Conservation (phyloP, 35 echinoderm and acorn worm genomes). For the Chiridota heheva region DNA sequence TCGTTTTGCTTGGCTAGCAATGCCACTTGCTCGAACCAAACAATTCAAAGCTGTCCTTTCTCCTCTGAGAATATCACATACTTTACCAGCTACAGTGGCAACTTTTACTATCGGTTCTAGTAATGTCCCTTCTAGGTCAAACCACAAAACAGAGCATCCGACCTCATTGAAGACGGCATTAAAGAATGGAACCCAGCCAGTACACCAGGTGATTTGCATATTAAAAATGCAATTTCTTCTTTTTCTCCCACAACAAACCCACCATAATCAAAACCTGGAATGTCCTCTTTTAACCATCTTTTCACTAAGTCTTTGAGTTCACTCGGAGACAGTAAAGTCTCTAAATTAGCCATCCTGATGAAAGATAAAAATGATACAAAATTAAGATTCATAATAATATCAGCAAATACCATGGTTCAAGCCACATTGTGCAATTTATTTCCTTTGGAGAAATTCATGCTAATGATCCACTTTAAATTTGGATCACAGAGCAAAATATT, state of each 20-base stretch:
- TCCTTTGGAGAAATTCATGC: too few relatives aligned
- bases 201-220: constrained; percentile 93
- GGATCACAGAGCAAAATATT: too few relatives aligned
- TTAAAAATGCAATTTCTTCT: constrained; percentile 76
- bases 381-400: too few relatives aligned
- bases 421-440: too few relatives aligned
- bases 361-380: too few relatives aligned
- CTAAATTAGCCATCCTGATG: background rate
- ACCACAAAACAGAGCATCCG: constrained; percentile 72
- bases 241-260: constrained; percentile 89
- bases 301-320: constrained; percentile 49
- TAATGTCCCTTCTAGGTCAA: constrained; percentile 54
- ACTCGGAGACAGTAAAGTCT: constrained; percentile 44
- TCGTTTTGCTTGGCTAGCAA: constrained; percentile 67
- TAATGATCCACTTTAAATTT: too few relatives aligned
- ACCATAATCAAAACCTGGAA: constrained; percentile 87
- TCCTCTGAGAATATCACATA: constrained; percentile 73
- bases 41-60: constrained; percentile 89
- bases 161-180: constrained; percentile 81
- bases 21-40: constrained; percentile 77
- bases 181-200: constrained; percentile 95
- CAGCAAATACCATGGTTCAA: too few relatives aligned
- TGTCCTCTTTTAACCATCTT: constrained; percentile 84
- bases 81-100: constrained; percentile 74
- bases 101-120: constrained; percentile 68